Conservation (phyloP, 2,888 invertebrate genomes). For the Chorisops tibialis region DNA sequence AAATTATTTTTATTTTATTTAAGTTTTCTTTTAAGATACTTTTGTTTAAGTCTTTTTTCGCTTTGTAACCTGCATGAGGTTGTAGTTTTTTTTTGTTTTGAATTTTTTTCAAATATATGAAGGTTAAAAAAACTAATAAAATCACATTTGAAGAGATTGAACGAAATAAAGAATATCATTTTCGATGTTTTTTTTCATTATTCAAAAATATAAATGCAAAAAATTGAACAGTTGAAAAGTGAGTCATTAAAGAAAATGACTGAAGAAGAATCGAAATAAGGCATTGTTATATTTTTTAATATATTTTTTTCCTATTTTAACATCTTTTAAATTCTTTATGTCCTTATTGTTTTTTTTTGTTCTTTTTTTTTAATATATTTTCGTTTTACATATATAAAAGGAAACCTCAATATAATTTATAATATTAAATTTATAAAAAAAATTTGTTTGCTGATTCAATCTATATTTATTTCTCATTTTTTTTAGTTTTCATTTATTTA, state of each 20-base stretch:
- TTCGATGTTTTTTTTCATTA: neutral
- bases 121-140: no score
- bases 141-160: no score
- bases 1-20: no score
- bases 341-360: neutral
- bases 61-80: no score
- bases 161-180: neutral
- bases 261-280: constrained; percentile 6
- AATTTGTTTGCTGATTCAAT: constrained; percentile 4
- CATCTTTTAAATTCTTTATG: neutral
- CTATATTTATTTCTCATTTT: constrained; percentile 2
- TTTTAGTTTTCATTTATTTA: constrained; percentile 16
- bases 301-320: neutral
- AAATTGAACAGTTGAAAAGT: neutral
- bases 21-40: no score
- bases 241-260: neutral
- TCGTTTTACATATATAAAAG: neutral
- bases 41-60: no score
- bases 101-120: no score
- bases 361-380: neutral
- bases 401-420: constrained; percentile 21
- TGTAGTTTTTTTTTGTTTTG: no score
- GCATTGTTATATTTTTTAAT: constrained; percentile 1
- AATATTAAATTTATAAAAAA: constrained; percentile 24
- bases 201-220: neutral